Base-by-base conservation (phyloP, 2,113 vertebrate genomes). In the Clinocottus analis region DNA sequence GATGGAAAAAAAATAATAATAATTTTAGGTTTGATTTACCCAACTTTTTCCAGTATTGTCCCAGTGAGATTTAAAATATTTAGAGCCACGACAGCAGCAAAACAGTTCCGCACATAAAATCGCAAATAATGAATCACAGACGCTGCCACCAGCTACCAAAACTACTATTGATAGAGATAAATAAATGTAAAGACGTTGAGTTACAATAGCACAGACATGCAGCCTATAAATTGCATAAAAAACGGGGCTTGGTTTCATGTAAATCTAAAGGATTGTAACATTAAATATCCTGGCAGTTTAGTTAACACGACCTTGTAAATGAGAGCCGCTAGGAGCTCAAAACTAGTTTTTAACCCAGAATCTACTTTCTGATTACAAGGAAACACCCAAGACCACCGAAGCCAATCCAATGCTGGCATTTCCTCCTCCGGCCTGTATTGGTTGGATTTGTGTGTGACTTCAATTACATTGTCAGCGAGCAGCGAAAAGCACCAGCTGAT, bases 331-430 rank as follows among this genome's bases (percentile, higher is more conserved):
- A 35, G 33, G 27, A 51, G 3, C 19, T 37, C 21, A 35, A 17
- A 25, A 41, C 14, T 23, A 25, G 16, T 45, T 45, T 65, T 41
- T 25, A 25, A 41, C 14, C 17, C 41, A 12, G 8, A 47, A 17
- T n/a, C 33, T n/a, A 23, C 23, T 14, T 67, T 23, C 33, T 53
- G 7, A 23, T 3, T 68, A 64, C 33, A 31, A n/a, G 1, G 39
- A 59, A 19, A 25, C 13, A 60, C 16, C 12, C 7, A 51, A 27
- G 35, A 55, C 19, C 23, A 64, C 27, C 16, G 17, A 41, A 29
- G 35, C 53, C 61, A 73, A 79, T 65, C 39, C 58, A 21, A 62
- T 59, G 7, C 33, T 29, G 61, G 43, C n/a, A n/a, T n/a, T n/a
- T n/a, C n/a, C n/a, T n/a, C n/a, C 11, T 23, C 56, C 43, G n/a